A percentile compares a stretch with the other conserved stretches of the same genome.
Conservation (phyloP, 2,888 invertebrate genomes). For the Ichneumon xanthorius region DNA sequence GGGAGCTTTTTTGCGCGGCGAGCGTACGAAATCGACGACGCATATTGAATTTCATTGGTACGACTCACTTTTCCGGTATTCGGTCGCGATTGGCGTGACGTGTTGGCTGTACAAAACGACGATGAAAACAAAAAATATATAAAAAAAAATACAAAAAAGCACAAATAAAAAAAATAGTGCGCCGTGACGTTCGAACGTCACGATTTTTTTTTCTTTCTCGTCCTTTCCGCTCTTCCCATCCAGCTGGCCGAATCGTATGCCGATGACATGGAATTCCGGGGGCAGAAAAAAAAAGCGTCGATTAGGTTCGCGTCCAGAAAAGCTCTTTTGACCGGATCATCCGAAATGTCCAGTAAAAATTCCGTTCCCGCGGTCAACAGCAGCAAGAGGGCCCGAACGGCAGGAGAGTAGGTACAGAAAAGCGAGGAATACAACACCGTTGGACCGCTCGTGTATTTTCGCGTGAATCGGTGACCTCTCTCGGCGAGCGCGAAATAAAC, state of each 20-base stretch:
- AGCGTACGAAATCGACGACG: neutral
- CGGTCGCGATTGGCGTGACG: neutral
- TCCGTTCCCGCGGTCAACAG: slow-evolving; percentile 53
- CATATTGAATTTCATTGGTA: slow-evolving; percentile 13
- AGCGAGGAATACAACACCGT: slow-evolving; percentile 26
- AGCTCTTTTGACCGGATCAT: slow-evolving; percentile 52
- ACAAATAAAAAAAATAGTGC: neutral
- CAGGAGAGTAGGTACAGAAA: slow-evolving; percentile 16
- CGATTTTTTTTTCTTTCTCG: neutral
- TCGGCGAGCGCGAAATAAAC: slow-evolving; percentile 40
- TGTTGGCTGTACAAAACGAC: neutral
- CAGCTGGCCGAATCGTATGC: neutral
- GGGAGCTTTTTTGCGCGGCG: neutral
- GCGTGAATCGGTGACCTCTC: slow-evolving; percentile 18
- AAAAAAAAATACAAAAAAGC: neutral
- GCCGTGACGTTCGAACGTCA: neutral
- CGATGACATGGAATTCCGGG: neutral
- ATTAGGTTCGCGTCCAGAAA: slow-evolving; percentile 22
- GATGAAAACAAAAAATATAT: neutral
- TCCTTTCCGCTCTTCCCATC: neutral
- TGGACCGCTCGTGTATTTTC: slow-evolving; percentile 25
- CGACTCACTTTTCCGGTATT: neutral
- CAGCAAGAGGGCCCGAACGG: neutral
- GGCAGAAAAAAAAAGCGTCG: neutral
- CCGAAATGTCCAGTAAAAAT: slow-evolving; percentile 53